Conservation (phyloP, 2,113 vertebrate species). For the Bujurquina vittata region DNA sequence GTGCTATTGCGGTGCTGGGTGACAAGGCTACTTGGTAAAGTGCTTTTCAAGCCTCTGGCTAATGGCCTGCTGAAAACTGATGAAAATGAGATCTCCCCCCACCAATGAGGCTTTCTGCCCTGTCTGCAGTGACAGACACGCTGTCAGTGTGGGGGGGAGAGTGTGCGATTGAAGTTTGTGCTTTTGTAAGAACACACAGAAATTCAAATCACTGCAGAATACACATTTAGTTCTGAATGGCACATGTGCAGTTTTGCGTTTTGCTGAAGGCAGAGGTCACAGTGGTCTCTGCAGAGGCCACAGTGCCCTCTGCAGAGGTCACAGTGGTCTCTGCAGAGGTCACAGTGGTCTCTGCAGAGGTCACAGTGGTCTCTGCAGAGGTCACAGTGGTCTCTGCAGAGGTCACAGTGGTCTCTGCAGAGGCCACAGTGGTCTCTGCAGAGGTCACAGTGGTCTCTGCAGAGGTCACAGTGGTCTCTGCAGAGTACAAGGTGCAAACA, state of each 20-base stretch:
- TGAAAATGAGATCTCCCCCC: conserved; percentile 49
- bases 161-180: background rate
- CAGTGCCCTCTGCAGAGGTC: too few species aligned
- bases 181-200: background rate
- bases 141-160: background rate
- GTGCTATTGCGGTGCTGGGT: background rate
- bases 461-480: background rate
- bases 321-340: background rate
- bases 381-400: background rate
- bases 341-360: background rate
- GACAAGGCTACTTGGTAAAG: conserved; percentile 56
- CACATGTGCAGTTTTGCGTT: background rate
- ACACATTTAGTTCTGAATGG: conserved; percentile 9
- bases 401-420: background rate
- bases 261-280: background rate
- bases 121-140: background rate
- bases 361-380: background rate
- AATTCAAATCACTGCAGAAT: background rate
- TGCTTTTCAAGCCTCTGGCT: conserved; percentile 54
- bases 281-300: background rate
- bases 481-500: background rate
- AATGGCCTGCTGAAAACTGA: conserved; percentile 56
- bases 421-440: too few species aligned
- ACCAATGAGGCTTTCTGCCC: conserved; percentile 12
- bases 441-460: background rate